Percentiles rank a stretch among this genome's conserved stretches.
These are phyloP conservation scores for Dolichallabes microphthalmus DNA, from an alignment of 2,113 vertebrate species.

Conservation along the genomic window DNA sequence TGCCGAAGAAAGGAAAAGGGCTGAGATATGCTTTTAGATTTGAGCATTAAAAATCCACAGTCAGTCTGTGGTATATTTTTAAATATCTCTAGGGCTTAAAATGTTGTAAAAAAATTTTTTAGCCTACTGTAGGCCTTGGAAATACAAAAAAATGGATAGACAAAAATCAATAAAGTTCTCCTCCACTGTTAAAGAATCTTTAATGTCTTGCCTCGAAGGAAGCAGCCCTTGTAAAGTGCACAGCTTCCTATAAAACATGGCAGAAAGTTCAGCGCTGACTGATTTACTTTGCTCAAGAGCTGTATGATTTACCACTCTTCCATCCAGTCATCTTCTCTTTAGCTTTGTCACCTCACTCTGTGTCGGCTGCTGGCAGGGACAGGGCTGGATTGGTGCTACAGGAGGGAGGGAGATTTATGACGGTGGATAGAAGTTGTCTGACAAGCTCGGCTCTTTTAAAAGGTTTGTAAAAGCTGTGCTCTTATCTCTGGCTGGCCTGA, in stretches of 20 bases:
- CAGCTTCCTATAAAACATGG: conserved; percentile 35
- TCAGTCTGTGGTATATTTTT: not conserved
- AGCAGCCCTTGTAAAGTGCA: conserved; percentile 14
- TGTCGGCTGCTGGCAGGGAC: not conserved
- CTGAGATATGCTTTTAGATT: not conserved
- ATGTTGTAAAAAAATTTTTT: conserved; percentile 14
- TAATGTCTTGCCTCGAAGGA: conserved; percentile 23
- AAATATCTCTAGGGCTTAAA: not conserved
- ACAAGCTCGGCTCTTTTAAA: conserved; percentile 74
- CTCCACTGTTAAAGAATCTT: conserved; percentile 5
- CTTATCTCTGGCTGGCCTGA: conserved; percentile 76
- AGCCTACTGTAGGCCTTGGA: not conserved
- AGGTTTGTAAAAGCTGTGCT: conserved; percentile 76
- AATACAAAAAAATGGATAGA: not conserved
- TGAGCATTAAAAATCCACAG: not conserved
- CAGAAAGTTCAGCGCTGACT: conserved; percentile 30
- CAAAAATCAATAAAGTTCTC: not conserved
- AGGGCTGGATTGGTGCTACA: conserved; percentile 53
- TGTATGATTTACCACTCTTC: conserved; percentile 33
- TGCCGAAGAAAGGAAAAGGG: not conserved
- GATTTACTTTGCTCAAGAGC: conserved; percentile 42
- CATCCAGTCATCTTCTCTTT: conserved; percentile 28
- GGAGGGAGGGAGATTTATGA: conserved; percentile 54
- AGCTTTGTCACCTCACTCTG: conserved; percentile 14
- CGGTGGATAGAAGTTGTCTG: conserved; percentile 67